Evolutionary conservation across 2,888 invertebrate species (phyloP).

Genomic region (Mamestra brassicae): DNA sequence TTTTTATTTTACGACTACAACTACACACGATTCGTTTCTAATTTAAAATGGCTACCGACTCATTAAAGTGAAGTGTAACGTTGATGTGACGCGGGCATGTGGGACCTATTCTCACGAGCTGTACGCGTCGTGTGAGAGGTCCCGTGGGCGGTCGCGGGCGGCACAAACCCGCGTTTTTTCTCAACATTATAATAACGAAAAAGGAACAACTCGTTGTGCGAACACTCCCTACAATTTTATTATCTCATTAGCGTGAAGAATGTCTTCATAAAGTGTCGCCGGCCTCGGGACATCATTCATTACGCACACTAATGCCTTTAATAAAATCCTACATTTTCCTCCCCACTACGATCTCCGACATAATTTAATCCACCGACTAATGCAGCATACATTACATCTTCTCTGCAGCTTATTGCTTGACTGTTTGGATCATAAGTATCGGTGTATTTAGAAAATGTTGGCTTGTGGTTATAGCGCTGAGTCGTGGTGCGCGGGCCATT

Average conservation of each 20-base stretch:
- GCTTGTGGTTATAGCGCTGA: background rate
- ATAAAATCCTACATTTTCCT: constrained; percentile 81
- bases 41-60: constrained; percentile 60
- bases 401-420: constrained; percentile 12
- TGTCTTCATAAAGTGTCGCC: constrained; percentile 88
- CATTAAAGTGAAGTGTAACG: constrained; percentile 61
- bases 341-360: constrained; percentile 48
- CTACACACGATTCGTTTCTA: constrained; percentile 62
- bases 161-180: constrained; percentile 62
- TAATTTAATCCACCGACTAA: background rate
- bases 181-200: constrained; percentile 67
- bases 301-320: constrained; percentile 83
- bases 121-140: constrained; percentile 17
- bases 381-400: constrained; percentile 67
- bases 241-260: constrained; percentile 87
- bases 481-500: constrained; percentile 70
- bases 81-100: constrained; percentile 33
- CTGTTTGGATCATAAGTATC: constrained; percentile 33
- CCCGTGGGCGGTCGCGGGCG: constrained; percentile 69
- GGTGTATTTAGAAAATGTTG: constrained; percentile 62
- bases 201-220: constrained; percentile 62
- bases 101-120: constrained; percentile 58
- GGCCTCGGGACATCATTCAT: constrained; percentile 86
- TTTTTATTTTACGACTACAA: constrained; percentile 57
- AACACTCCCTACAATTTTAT: constrained; percentile 83